These are phyloP conservation scores for Ataeniobius toweri DNA, from an alignment of 2,797 vertebrate genomes.

Conservation along the genomic window DNA sequence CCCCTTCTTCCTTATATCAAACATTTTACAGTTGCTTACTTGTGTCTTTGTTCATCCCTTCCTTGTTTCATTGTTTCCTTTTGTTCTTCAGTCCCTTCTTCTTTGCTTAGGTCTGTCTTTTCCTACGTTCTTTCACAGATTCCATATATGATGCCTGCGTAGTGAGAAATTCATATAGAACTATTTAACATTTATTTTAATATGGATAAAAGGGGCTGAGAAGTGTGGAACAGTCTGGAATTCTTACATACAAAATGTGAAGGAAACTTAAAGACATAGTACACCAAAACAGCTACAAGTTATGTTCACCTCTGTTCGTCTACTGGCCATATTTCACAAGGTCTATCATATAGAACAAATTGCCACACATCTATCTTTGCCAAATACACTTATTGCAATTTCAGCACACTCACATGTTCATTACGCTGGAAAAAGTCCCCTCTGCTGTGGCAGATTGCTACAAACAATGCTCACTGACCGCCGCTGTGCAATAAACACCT, in stretches of 20 bases:
- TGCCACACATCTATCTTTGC: constrained; percentile 3
- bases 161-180: neutral
- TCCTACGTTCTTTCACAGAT: neutral
- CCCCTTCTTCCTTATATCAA: neutral
- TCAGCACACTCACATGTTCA: constrained; percentile 33
- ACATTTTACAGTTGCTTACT: neutral
- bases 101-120: too few relatives aligned
- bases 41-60: neutral
- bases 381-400: constrained; percentile 14
- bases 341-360: neutral
- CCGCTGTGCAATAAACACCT: constrained; percentile 55
- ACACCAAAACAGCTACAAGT: too few relatives aligned
- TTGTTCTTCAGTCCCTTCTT: neutral
- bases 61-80: neutral
- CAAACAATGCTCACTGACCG: constrained; percentile 36
- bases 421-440: constrained; percentile 15
- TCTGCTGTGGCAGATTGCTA: constrained; percentile 44
- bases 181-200: neutral
- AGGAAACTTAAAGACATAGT: too few relatives aligned
- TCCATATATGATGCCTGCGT: neutral
- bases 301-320: neutral
- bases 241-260: too few relatives aligned
- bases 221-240: neutral
- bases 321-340: neutral
- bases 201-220: neutral